These are phyloP conservation scores for Antedon mediterranea DNA, from an alignment of 53 echinoderm and acorn worm genomes.

Conservation along the genomic window DNA sequence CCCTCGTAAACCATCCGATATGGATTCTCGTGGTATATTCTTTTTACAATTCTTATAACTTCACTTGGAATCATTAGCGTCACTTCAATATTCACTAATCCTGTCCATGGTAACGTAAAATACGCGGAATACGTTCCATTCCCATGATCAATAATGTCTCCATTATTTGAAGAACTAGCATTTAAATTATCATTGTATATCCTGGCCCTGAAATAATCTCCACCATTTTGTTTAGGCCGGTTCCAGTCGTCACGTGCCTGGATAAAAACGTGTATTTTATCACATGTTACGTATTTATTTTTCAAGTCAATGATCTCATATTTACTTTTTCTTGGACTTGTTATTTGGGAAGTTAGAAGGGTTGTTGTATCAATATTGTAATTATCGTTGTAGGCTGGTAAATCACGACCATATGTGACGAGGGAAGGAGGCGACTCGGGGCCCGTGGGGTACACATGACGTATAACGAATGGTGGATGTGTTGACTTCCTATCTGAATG, in stretches of 20 bases:
- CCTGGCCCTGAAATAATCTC: background rate
- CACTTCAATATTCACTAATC: background rate
- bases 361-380: no score
- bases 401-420: no score
- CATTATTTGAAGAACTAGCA: background rate
- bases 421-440: no score
- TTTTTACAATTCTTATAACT: background rate
- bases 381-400: no score
- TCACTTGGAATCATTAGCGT: background rate
- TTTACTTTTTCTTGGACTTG: background rate
- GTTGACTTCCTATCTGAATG: no score
- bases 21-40: background rate
- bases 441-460: no score
- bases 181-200: background rate
- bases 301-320: background rate
- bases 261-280: background rate
- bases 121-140: background rate
- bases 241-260: background rate
- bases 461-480: no score
- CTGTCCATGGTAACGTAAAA: background rate
- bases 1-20: background rate
- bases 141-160: background rate
- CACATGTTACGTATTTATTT: background rate
- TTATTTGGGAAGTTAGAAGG: no score
- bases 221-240: background rate